A percentile compares a stretch with the other conserved stretches of the same genome.
Conservation (phyloP, 2,113 vertebrate genomes). For the Jacana jacana region DNA sequence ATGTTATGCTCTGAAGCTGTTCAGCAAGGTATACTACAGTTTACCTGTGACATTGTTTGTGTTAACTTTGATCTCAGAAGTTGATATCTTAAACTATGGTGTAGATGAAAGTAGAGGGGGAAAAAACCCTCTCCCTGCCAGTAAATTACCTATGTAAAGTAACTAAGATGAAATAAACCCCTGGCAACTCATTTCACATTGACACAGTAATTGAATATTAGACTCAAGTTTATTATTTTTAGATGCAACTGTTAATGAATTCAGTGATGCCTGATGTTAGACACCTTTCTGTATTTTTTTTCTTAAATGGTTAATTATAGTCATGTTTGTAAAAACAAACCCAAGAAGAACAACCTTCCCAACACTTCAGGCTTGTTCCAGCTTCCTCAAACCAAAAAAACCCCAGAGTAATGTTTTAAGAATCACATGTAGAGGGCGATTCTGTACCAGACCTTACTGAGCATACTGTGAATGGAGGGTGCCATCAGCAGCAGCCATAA, state of each 20-base stretch:
- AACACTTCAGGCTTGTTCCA: background rate
- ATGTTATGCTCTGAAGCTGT: background rate
- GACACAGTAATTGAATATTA: background rate
- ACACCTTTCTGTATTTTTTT: background rate
- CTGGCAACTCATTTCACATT: background rate
- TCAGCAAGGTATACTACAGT: background rate
- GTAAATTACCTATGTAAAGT: background rate
- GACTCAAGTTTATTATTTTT: background rate
- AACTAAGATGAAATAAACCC: background rate
- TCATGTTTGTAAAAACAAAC: background rate
- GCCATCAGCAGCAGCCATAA: background rate
- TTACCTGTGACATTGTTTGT: background rate
- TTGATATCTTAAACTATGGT: background rate
- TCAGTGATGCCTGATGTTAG: background rate
- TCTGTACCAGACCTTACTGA: background rate
- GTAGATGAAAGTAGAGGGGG: background rate
- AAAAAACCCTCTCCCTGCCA: background rate
- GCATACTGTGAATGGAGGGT: background rate
- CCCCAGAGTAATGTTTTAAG: background rate
- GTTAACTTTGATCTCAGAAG: background rate
- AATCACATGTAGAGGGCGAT: background rate
- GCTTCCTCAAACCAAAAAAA: background rate
- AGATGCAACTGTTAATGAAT: background rate
- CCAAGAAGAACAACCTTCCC: background rate
- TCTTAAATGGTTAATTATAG: background rate